Evolutionary conservation across 2,888 invertebrate genomes (phyloP).

Genomic region (Formica aserva): DNA sequence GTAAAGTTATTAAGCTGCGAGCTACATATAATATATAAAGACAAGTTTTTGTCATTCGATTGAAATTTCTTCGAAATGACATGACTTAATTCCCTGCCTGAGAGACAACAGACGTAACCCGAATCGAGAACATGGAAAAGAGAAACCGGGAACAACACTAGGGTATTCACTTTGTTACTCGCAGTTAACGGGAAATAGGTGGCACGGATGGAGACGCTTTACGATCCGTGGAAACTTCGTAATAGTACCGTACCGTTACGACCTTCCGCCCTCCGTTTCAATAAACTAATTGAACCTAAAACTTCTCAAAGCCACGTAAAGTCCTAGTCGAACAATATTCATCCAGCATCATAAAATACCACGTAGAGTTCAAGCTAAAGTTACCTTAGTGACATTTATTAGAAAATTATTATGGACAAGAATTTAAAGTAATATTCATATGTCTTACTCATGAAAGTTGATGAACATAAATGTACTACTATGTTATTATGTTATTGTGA

Average conservation of each 20-base stretch:
- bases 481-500: background rate
- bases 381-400: slow-evolving; percentile 25
- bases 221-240: slow-evolving; percentile 58
- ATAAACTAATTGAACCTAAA: slow-evolving; percentile 55
- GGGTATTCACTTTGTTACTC: slow-evolving; percentile 58
- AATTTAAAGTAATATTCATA: background rate
- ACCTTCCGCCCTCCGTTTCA: slow-evolving; percentile 42
- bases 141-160: slow-evolving; percentile 35
- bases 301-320: slow-evolving; percentile 51
- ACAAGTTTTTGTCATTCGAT: background rate
- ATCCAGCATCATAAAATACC: slow-evolving; percentile 35
- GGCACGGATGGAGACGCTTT: slow-evolving; percentile 53
- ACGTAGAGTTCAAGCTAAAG: slow-evolving; percentile 10
- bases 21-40: background rate
- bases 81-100: slow-evolving; percentile 36
- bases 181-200: slow-evolving; percentile 56
- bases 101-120: slow-evolving; percentile 43
- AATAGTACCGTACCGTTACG: slow-evolving; percentile 47
- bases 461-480: background rate
- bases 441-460: background rate
- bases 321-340: slow-evolving; percentile 47
- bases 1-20: background rate
- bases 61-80: slow-evolving; percentile 1
- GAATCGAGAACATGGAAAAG: slow-evolving; percentile 40
- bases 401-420: slow-evolving; percentile 35